Evolutionary conservation across 2,797 vertebrate species (phyloP).

Genomic region (Malurus leucopterus): DNA sequence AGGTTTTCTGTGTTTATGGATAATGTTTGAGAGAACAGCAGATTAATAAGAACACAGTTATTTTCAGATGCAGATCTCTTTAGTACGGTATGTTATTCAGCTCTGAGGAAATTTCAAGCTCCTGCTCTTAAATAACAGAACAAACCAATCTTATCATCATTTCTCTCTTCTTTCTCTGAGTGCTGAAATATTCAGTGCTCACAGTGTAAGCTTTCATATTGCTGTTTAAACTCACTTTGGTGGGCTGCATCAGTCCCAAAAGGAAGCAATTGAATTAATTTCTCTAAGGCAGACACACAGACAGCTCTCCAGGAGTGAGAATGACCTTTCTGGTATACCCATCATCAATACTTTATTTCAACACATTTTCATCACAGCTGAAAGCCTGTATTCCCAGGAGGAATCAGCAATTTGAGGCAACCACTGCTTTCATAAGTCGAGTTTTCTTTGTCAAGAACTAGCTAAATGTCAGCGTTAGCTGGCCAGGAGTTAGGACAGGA

Average conservation of each 20-base stretch:
- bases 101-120: neutral
- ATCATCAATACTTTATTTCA: slow-evolving; percentile 59
- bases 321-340: slow-evolving; percentile 49
- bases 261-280: slow-evolving; percentile 51
- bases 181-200: neutral
- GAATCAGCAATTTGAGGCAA: slow-evolving; percentile 16
- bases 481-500: neutral
- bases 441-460: slow-evolving; percentile 24
- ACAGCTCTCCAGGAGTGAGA: slow-evolving; percentile 1
- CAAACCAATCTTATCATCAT: neutral
- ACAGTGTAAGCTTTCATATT: neutral
- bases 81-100: neutral
- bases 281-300: slow-evolving; percentile 29
- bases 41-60: neutral
- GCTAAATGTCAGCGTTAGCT: slow-evolving; percentile 38
- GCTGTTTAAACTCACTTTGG: slow-evolving; percentile 22
- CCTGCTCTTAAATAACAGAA: neutral
- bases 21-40: neutral
- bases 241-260: neutral
- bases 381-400: slow-evolving; percentile 34
- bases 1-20: neutral
- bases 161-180: neutral
- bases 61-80: neutral
- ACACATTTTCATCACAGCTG: slow-evolving; percentile 37
- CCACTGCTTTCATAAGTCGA: neutral